These are phyloP conservation scores for Orthosia cruda DNA, from an alignment of 2,888 invertebrate genomes.

Conservation along the genomic window DNA sequence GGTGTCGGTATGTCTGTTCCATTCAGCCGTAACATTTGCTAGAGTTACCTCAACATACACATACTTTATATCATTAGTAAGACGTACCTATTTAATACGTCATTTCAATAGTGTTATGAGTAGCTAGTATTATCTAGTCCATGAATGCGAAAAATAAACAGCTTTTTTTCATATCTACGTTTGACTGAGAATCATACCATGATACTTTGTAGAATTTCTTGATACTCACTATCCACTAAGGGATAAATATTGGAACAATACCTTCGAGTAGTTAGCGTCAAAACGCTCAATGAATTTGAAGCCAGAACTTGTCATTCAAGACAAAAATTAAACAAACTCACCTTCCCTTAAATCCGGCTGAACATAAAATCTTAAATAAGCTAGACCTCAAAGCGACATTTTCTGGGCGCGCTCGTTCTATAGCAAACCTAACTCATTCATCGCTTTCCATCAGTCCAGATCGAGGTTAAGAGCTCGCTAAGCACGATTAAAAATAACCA, in stretches of 20 bases:
- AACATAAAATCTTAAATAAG: no score
- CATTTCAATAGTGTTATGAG: conserved; percentile 33
- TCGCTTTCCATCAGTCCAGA: not conserved
- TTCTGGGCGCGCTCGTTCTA: not conserved
- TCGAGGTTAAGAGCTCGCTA: not conserved
- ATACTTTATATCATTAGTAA: conserved; percentile 1
- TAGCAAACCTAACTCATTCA: not conserved
- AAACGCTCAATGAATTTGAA: no score
- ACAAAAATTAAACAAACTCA: not conserved
- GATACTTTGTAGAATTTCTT: conserved; percentile 3
- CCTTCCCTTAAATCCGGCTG: not conserved
- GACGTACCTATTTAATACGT: conserved; percentile 16
- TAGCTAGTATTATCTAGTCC: conserved; percentile 1
- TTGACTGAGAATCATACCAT: conserved; percentile 21
- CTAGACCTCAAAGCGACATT: not conserved
- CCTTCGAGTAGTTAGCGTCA: no score
- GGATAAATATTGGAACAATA: not conserved
- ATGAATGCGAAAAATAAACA: conserved; percentile 15
- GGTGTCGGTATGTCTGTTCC: conserved; percentile 5
- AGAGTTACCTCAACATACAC: conserved; percentile 4
- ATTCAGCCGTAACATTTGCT: conserved; percentile 8
- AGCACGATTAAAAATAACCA: not conserved
- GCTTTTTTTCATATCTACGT: conserved; percentile 7
- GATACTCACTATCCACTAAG: not conserved
- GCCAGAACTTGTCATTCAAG: not conserved